Evolutionary conservation across 2,113 vertebrate genomes (phyloP).

Genomic region (Ginglymostoma cirratum): DNA sequence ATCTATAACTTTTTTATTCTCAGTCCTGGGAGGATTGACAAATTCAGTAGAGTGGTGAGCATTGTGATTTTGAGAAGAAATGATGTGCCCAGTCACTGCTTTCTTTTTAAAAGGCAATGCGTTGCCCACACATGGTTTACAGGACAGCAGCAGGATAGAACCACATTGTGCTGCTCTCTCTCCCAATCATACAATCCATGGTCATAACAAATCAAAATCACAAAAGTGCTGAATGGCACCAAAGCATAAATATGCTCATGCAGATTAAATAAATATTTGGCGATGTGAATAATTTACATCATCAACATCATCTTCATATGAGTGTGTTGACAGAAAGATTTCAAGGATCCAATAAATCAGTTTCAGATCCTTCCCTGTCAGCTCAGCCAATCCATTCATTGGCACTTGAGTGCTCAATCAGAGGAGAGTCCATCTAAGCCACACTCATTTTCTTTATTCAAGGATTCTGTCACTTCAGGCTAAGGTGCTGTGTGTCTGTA

Average conservation of each 20-base stretch:
- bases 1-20: background rate
- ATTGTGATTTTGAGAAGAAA: background rate
- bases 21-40: background rate
- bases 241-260: conserved; percentile 11
- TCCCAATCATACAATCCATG: background rate
- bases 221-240: conserved; percentile 35
- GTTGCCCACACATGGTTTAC: background rate
- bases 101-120: background rate
- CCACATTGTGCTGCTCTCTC: too few species aligned
- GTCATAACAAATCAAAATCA: conserved; percentile 31
- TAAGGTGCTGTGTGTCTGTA: background rate
- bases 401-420: background rate
- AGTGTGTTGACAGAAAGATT: conserved; percentile 32
- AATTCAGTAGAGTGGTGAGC: background rate
- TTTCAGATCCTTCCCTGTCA: background rate
- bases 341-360: conserved; percentile 33
- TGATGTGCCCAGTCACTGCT: background rate
- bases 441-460: background rate
- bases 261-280: conserved; percentile 33
- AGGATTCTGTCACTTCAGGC: background rate
- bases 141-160: background rate
- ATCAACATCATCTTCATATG: conserved; percentile 25
- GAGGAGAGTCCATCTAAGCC: background rate
- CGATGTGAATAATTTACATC: conserved; percentile 32
- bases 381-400: background rate